Conservation (phyloP, 2,888 invertebrate species). For the Agrenia bidenticulata region DNA sequence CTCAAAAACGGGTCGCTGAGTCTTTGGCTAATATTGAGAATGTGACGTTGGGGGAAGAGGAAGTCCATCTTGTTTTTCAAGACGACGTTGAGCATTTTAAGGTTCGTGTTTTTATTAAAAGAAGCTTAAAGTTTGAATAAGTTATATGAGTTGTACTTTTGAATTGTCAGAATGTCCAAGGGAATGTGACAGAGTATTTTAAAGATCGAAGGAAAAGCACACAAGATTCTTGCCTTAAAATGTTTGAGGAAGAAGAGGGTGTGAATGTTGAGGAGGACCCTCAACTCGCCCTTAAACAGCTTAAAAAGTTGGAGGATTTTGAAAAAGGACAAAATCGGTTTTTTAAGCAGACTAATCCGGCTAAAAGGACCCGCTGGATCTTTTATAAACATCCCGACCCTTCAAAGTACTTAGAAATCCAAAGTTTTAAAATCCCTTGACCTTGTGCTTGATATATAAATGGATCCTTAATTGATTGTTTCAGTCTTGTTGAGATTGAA, state of each 20-base stretch:
- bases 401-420: neutral
- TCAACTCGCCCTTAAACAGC: neutral
- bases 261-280: neutral
- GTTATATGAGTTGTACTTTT: too few relatives aligned
- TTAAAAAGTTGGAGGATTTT: neutral
- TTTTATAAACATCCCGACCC: constrained; percentile 6
- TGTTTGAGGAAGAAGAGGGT: constrained; percentile 3
- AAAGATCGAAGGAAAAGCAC: neutral
- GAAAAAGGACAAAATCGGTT: neutral
- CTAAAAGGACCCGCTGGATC: neutral
- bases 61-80: too few relatives aligned
- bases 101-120: too few relatives aligned
- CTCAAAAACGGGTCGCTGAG: too few relatives aligned
- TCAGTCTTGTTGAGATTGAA: constrained; percentile 26
- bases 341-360: neutral
- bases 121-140: too few relatives aligned
- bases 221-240: neutral
- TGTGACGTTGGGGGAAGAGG: too few relatives aligned
- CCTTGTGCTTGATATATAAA: neutral
- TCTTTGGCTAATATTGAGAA: too few relatives aligned
- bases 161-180: neutral
- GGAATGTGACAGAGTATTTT: neutral
- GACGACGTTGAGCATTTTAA: too few relatives aligned
- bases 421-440: neutral
- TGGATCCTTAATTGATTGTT: too few relatives aligned